Evolutionary conservation across 2,113 vertebrate genomes (phyloP), one percentile per base, ranked within the genome.

Genomic region (Callipepla squamata): DNA sequence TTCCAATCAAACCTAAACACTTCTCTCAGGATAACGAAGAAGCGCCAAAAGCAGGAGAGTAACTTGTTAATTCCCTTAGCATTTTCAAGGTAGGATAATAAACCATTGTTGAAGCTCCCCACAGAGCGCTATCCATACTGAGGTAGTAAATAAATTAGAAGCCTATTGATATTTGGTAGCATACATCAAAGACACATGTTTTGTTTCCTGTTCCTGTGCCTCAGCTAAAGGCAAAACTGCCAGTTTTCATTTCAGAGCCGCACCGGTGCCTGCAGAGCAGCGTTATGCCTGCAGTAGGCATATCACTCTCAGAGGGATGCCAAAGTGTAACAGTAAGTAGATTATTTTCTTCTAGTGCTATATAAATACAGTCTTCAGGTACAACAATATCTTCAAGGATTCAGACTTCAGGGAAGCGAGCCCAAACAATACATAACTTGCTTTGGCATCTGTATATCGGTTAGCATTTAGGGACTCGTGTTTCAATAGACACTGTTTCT

Each of bases 141-240:
- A 65, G 75, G 50, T 32, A 92, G 84, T 74, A 95, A 96, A 89
- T 92, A 92, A 66, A 88, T 92, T 75, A 93, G 79, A 81, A 84
- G 73, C 17, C 66, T 87, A 47, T 51, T 4, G 4, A 70, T 91
- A 18, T 91, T 90, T 80, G n/a, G 40, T 28, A 51, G n/a, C 14
- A 0, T 70, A 76, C 36, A 82, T 89, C 82, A 73, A 91, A 90
- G 61, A 80, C 44, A 55, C 21, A 11, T 0, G 0, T 57, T 97
- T 93, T 92, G 44, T 61, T 93, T 85, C 72, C 87, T 22, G 16
- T n/a, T 53, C 50, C 83, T 81, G 3, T 9, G 25, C 51, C 61
- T 94, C 45, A 76, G 58, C 68, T 81, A 70, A 58, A 55, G 90
- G 69, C 87, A 25, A 5, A 44, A 40, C 80, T 65, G 58, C 36